Evolutionary conservation across 1,140 invertebrate genomes (phyloP).

Genomic region (Meloidogyne exigua): DNA sequence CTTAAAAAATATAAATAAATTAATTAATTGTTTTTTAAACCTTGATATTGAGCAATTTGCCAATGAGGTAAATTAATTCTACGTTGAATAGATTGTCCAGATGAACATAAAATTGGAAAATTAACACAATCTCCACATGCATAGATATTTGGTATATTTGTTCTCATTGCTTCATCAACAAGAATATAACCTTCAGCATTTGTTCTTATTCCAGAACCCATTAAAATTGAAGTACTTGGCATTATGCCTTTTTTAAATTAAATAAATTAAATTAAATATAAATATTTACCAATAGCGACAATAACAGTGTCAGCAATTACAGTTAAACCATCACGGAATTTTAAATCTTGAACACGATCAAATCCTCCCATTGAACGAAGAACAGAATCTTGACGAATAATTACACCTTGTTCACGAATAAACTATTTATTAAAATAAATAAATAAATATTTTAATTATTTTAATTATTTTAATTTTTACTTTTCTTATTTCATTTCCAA

Average conservation of each 20-base stretch:
- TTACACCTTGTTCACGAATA: constrained; percentile 12
- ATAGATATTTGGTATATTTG: constrained; percentile 19
- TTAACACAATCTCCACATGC: constrained; percentile 18
- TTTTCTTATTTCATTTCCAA: constrained; percentile 19
- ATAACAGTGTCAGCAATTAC: constrained; percentile 23
- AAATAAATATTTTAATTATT: background rate
- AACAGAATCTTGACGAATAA: constrained; percentile 14
- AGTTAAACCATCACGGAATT: constrained; percentile 9
- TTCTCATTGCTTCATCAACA: constrained; percentile 13
- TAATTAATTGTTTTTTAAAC: background rate
- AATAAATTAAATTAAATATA: background rate
- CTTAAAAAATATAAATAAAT: background rate
- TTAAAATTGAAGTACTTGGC: constrained; percentile 6
- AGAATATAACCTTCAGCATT: constrained; percentile 13
- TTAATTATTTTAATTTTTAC: background rate
- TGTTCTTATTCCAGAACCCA: constrained; percentile 3
- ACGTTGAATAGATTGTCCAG: background rate
- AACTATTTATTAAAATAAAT: background rate
- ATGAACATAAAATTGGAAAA: background rate
- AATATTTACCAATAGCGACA: constrained; percentile 11
- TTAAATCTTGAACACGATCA: constrained; percentile 16
- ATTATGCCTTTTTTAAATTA: background rate
- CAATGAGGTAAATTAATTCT: constrained; percentile 24
- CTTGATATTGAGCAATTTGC: constrained; percentile 22
- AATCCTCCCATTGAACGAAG: constrained; percentile 15